A percentile compares a stretch with the other conserved stretches of the same genome.
These are phyloP conservation scores for Heterocephalus glaber DNA, from an alignment of 2,113 vertebrate species.

Conservation along the genomic window DNA sequence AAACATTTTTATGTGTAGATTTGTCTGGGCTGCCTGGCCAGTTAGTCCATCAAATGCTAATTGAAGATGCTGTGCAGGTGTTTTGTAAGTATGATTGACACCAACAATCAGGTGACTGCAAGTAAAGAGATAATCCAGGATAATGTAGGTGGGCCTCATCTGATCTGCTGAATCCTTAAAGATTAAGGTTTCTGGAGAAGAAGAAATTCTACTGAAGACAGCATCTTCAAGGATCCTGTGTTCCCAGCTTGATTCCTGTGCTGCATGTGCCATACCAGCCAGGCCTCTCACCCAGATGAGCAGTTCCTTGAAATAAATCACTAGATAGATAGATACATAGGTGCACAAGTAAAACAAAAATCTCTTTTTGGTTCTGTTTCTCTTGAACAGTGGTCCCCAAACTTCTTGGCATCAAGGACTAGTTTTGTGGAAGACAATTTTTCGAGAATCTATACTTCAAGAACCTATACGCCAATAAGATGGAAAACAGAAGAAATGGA, in stretches of 20 bases:
- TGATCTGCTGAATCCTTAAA: background rate
- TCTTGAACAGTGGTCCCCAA: background rate
- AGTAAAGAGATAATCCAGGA: too few relatives aligned
- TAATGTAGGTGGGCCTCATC: background rate
- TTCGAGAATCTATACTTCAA: too few relatives aligned
- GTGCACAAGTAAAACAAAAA: background rate
- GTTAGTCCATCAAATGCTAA: rapidly evolving
- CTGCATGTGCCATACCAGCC: too few relatives aligned
- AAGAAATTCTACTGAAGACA: background rate
- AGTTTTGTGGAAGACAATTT: background rate
- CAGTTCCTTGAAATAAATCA: background rate
- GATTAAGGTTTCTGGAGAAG: background rate
- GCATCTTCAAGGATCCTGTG: background rate
- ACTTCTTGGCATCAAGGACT: background rate
- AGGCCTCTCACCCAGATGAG: background rate
- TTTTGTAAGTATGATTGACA: too few relatives aligned
- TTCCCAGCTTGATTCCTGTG: background rate
- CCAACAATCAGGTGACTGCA: background rate
- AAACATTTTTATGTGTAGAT: rapidly evolving
- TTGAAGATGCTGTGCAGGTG: background rate
- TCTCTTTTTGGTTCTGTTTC: background rate
- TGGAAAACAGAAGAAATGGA: too few relatives aligned
- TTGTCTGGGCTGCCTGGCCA: too few relatives aligned
- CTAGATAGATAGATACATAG: rapidly evolving
- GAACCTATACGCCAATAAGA: too few relatives aligned